These are phyloP conservation scores for Neotragus pygmaeus DNA, from an alignment of 2,113 vertebrate genomes.

Conservation along the genomic window DNA sequence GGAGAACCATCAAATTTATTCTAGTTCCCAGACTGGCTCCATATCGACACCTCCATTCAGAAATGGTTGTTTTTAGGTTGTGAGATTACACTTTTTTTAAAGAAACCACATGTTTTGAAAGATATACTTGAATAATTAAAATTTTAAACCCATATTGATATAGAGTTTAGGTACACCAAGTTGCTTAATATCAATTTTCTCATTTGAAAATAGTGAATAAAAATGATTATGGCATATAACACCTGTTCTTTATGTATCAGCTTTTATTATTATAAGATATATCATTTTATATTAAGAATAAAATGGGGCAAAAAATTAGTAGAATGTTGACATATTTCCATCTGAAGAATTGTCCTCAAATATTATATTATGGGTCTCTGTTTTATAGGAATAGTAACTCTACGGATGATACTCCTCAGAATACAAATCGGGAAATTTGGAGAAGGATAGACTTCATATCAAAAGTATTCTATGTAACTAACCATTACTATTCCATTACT, in stretches of 20 bases:
- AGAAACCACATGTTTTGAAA: not conserved
- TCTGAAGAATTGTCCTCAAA: not conserved
- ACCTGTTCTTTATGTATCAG: not conserved
- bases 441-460: not conserved
- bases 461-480: not conserved
- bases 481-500: not conserved
- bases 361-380: no score
- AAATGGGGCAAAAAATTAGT: not conserved
- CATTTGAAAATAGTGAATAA: slow-evolving; percentile 13
- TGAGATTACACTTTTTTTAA: not conserved
- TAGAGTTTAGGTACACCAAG: not conserved
- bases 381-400: not conserved
- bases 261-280: not conserved
- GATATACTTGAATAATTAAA: not conserved
- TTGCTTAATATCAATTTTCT: not conserved
- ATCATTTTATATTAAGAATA: not conserved
- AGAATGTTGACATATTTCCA: not conserved
- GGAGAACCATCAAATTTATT: not conserved
- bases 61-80: not conserved
- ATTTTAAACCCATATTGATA: no score
- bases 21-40: not conserved
- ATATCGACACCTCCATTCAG: not conserved
- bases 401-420: not conserved
- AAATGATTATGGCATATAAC: not conserved
- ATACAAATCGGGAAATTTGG: not conserved